These are phyloP conservation scores for Microctenopoma lineatum DNA, from an alignment of 2,797 vertebrate genomes.

Conservation along the genomic window DNA sequence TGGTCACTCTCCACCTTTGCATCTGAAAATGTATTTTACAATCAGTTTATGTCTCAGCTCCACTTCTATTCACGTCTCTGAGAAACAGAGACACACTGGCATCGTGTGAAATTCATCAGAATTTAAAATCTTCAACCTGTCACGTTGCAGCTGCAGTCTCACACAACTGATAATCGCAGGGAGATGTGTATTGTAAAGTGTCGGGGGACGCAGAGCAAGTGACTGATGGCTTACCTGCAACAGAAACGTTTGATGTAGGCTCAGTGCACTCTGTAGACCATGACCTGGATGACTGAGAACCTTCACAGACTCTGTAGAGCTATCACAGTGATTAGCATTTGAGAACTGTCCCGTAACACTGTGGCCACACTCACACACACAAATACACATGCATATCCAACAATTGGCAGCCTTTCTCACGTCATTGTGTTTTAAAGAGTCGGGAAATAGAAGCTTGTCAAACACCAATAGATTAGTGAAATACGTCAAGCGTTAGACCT, in stretches of 20 bases:
- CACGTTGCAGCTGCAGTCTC: constrained; percentile 7
- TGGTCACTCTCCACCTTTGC: no score
- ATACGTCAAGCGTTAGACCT: constrained; percentile 29
- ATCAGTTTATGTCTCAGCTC: no score
- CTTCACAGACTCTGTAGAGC: constrained; percentile 31
- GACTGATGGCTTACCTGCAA: constrained; percentile 57
- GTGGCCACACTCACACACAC: constrained; percentile 11
- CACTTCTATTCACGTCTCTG: not conserved
- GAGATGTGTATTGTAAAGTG: constrained; percentile 65
- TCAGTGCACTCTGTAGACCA: constrained; percentile 36
- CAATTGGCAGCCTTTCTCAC: constrained; percentile 35
- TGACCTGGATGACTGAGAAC: no score
- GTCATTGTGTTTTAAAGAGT: constrained; percentile 34
- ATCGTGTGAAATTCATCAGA: constrained; percentile 38
- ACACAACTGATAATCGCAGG: constrained; percentile 44
- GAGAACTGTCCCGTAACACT: constrained; percentile 37
- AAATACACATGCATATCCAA: constrained; percentile 24
- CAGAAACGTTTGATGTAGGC: constrained; percentile 68
- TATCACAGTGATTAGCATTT: constrained; percentile 56
- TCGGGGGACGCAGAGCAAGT: constrained; percentile 25
- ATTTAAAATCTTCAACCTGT: constrained; percentile 22
- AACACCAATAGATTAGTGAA: constrained; percentile 49
- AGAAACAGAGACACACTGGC: constrained; percentile 24
- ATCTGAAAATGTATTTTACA: no score
- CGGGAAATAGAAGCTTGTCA: constrained; percentile 45